Evolutionary conservation across 2,888 invertebrate species (phyloP).

Genomic region (Schizotus pectinicornis): DNA sequence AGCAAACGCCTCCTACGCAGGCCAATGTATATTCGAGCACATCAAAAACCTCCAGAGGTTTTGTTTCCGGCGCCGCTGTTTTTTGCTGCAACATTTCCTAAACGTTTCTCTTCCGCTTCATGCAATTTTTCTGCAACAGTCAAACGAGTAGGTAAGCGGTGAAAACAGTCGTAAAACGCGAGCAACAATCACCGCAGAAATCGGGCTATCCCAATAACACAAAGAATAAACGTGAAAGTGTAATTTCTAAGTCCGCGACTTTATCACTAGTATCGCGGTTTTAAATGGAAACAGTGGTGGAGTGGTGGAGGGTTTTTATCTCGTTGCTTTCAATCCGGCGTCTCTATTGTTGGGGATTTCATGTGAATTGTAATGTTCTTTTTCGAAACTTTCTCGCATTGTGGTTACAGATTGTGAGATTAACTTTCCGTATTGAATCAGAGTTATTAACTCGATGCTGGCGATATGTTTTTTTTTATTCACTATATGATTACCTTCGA

Average conservation of each 20-base stretch:
- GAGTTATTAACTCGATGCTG: neutral
- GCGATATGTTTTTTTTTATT: neutral
- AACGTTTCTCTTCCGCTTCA: neutral
- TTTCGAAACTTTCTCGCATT: constrained; percentile 28
- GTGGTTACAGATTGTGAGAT: constrained; percentile 23
- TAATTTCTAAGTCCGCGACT: constrained; percentile 14
- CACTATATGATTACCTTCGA: neutral
- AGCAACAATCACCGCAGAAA: constrained; percentile 3
- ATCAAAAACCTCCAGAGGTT: too few relatives aligned
- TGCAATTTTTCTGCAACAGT: constrained; percentile 16
- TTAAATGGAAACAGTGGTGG: constrained; percentile 14
- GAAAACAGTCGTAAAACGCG: constrained; percentile 6
- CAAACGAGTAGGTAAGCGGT: neutral
- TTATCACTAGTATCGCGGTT: constrained; percentile 14
- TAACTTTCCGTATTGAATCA: constrained; percentile 1
- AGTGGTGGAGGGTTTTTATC: constrained; percentile 19
- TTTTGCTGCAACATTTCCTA: too few relatives aligned
- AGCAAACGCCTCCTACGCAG: too few relatives aligned
- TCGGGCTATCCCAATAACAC: neutral
- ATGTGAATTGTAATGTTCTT: constrained; percentile 27
- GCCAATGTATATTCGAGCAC: too few relatives aligned
- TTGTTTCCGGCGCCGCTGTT: too few relatives aligned
- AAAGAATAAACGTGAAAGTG: constrained; percentile 15
- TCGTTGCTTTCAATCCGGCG: constrained; percentile 22
- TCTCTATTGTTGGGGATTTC: constrained; percentile 23